Base-by-base conservation (phyloP, 1,140 invertebrate genomes). In the Trachymyrmex septentrionalis region DNA sequence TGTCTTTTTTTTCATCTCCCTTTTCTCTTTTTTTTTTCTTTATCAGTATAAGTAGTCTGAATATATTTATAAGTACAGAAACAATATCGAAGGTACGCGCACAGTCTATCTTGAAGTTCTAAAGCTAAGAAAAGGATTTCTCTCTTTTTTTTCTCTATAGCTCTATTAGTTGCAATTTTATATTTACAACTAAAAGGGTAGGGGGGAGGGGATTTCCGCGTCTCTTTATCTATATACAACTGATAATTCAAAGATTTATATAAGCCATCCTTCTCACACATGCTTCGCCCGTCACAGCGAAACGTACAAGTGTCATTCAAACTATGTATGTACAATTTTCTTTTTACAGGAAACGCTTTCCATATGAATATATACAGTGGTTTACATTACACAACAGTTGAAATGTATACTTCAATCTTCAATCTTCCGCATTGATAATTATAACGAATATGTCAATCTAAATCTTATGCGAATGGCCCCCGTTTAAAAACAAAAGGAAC, bases 11-110 rank as follows among this genome's bases (percentile, higher is more conserved):
- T 64, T 38, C 16, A 57, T 6, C 30, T 64, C 64, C 34, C n/a
- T 48, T 67, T 67, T 38, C 38, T 44, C 34, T 14, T 21, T 67
- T 48, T n/a, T 38, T 48, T 12, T n/a, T 14, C 19, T 69, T 89
- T 71, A 53, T 90, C 80, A 44, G 50, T 94, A 94, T 93, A 94
- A 92, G 91, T 93, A 69, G 84, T 93, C 92, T 92, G 92, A 94
- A 92, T 92, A 92, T 94, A 92, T 94, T 92, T 94, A 94, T 95
- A 95, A 95, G 94, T 95, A 95, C 94, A 95, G 94, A 95, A 95
- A 94, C 93, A 93, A 95, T 95, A 94, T 94, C 89, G 91, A 94
- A 95, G 93, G 93, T 95, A 94, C 93, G 94, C 91, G 92, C 93
- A 95, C 93, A 95, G 94, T 95, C 94, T 95, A 95, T 95, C 88